Evolutionary conservation across 64 coral and sea anemone genomes (phyloP).

Genomic region (Actinia tenebrosa): DNA sequence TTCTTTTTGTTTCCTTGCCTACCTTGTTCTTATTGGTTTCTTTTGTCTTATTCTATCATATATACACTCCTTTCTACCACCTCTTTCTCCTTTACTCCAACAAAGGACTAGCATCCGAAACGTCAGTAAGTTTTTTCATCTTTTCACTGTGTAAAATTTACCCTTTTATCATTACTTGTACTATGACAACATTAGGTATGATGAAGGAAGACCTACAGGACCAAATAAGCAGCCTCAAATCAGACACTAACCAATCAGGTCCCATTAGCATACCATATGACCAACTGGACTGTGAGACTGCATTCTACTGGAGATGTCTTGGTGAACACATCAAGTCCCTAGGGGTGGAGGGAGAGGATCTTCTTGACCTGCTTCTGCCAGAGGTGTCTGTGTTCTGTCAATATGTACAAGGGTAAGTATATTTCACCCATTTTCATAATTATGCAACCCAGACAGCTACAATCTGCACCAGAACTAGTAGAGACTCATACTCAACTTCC

Average conservation of each 20-base stretch:
- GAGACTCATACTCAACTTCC: too few relatives aligned
- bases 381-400: constrained; percentile 86
- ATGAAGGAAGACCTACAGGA: constrained; percentile 43
- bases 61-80: too few relatives aligned
- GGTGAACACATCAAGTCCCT: constrained; percentile 62
- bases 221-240: constrained; percentile 28
- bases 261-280: constrained; percentile 55
- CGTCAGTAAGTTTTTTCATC: background rate
- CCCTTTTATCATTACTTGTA: background rate
- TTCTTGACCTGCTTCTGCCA: constrained; percentile 72
- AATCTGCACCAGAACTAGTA: too few relatives aligned
- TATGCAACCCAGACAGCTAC: too few relatives aligned
- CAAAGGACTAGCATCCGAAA: too few relatives aligned
- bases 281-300: constrained; percentile 55
- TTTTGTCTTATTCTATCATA: too few relatives aligned
- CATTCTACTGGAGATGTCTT: constrained; percentile 88
- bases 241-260: constrained; percentile 15
- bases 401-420: constrained; percentile 88
- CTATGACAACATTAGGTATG: constrained; percentile 8
- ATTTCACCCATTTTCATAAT: too few relatives aligned
- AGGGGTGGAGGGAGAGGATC: constrained; percentile 61
- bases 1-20: too few relatives aligned
- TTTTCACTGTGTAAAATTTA: too few relatives aligned
- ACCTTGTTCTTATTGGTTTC: too few relatives aligned
- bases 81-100: too few relatives aligned